A percentile compares a stretch with the other conserved stretches of the same genome.
These are phyloP conservation scores for Poecile montanus DNA, from an alignment of 2,797 vertebrate species.

Conservation along the genomic window DNA sequence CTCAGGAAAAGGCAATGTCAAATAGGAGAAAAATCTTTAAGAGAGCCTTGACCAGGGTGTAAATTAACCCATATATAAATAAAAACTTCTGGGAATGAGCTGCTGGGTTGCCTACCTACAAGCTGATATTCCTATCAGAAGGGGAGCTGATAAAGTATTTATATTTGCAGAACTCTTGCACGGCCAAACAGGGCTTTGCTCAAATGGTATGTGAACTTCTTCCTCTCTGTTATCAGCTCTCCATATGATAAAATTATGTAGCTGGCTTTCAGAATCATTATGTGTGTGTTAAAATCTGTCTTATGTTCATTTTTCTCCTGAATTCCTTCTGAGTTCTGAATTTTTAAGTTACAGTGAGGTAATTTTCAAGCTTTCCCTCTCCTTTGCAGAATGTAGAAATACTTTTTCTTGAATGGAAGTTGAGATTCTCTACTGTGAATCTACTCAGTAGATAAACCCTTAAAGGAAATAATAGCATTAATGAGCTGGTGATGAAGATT, in stretches of 20 bases:
- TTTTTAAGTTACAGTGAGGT: background rate
- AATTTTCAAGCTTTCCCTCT: background rate
- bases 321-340: background rate
- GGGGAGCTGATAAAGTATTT: background rate
- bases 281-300: background rate
- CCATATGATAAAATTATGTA: background rate
- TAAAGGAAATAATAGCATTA: background rate
- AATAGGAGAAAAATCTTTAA: background rate
- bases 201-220: background rate
- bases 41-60: background rate
- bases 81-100: background rate
- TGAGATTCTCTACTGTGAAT: background rate
- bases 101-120: background rate
- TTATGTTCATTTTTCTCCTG: background rate
- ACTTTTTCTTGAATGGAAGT: background rate
- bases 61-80: background rate
- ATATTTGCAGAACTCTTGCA: background rate
- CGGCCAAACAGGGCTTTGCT: background rate
- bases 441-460: background rate
- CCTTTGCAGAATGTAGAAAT: background rate
- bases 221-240: background rate
- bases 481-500: background rate
- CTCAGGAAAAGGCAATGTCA: background rate
- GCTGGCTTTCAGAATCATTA: background rate
- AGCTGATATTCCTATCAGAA: background rate